Evolutionary conservation across 30 jellyfish, hydroid and myxozoan genomes (phyloP).

Genomic region (Turritopsis dohrnii): DNA sequence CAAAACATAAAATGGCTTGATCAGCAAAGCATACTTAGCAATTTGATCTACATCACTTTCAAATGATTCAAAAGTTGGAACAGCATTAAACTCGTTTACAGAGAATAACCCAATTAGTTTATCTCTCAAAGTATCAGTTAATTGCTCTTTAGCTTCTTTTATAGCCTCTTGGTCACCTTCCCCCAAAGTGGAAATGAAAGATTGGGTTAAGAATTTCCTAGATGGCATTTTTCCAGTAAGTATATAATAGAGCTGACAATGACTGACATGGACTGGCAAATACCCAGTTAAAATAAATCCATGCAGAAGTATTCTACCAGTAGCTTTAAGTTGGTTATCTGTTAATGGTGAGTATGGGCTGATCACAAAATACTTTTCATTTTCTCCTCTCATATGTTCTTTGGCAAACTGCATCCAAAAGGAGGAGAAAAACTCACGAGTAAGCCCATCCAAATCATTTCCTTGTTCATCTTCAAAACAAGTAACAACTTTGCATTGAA

Average conservation of each 20-base stretch:
- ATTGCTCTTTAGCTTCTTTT: not conserved
- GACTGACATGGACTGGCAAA: no score
- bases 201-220: not conserved
- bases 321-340: not conserved
- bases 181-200: not conserved
- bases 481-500: not conserved
- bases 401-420: conserved; percentile 1
- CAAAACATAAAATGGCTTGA: not conserved
- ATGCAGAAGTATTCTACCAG: not conserved
- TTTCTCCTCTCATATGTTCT: not conserved
- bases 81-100: no score
- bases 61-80: not conserved
- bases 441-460: not conserved
- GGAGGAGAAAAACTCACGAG: not conserved
- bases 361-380: no score
- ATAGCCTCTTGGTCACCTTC: not conserved
- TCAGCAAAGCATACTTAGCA: not conserved
- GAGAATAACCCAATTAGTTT: no score
- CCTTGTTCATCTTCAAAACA: conserved; percentile 4
- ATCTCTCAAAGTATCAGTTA: not conserved
- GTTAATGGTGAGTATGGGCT: not conserved
- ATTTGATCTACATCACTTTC: not conserved
- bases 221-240: conserved; percentile 7
- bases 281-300: conserved; percentile 1
- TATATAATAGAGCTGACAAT: not conserved